Evolutionary conservation across 2,888 invertebrate genomes (phyloP), one percentile per base, ranked within the genome.

Genomic region (Bursaphelenchus okinawaensis): DNA sequence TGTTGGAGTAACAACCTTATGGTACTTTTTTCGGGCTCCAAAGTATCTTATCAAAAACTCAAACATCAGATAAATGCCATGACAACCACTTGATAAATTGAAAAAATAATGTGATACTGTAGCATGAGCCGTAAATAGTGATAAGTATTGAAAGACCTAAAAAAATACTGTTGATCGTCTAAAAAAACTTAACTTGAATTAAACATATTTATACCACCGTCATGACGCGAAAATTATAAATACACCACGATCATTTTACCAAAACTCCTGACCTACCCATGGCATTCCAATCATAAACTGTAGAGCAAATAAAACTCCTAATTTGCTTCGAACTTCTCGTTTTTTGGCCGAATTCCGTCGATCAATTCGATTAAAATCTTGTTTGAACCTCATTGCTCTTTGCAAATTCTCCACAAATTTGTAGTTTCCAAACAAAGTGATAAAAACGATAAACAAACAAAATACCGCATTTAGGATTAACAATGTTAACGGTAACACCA

Each of bases 91-190:
- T 3, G 64, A 54, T n/a, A 77, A 75, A 3, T 75, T 77, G 68
- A 77, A 77, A 1, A 71, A 51, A 51, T 76, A 77, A 63, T 77
- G 76, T 71, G 73, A 77, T 26, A 67, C 66, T 0, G 76, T 75
- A 0, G 70, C 67, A 23, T 69, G 63, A 0, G 75, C 72, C 1
- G 68, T 58, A 55, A 70, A 75, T 2, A 77, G 63, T 16, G 76
- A 73, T n/a, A 74, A 66, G 57, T 76, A 77, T 63, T 77, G 77
- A 8, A 76, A 69, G n/a, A 73, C 63, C 75, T 75, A 27, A 54
- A 71, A n/a, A n/a, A n/a, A n/a, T n/a, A n/a, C n/a, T n/a, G n/a
- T n/a, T n/a, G n/a, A n/a, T n/a, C n/a, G n/a, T n/a, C n/a, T n/a
- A n/a, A n/a, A n/a, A n/a, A n/a, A n/a, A n/a, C n/a, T n/a, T n/a